Conservation (phyloP, 2,888 invertebrate species). For the Trichogramma dendrolimi region DNA sequence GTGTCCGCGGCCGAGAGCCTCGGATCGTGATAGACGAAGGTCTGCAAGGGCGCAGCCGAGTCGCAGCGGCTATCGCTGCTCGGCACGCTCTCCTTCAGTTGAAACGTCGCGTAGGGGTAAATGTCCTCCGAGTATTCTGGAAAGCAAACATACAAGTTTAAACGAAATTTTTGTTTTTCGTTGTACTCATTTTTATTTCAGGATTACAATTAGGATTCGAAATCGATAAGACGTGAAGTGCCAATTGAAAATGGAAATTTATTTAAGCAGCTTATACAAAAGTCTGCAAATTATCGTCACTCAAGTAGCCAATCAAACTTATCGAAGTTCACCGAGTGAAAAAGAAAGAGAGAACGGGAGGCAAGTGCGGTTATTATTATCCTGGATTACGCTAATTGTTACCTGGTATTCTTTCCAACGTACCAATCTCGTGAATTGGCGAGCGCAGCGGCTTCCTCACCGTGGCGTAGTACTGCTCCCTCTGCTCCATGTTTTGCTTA, state of each 20-base stretch:
- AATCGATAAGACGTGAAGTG: background rate
- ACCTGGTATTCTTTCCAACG: conserved; percentile 51
- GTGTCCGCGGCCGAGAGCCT: conserved; percentile 72
- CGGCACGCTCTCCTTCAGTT: conserved; percentile 70
- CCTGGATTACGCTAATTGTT: conserved; percentile 11
- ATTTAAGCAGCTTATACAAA: background rate
- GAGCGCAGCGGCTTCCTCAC: conserved; percentile 50
- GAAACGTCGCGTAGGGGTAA: conserved; percentile 89
- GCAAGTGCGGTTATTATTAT: too few relatives aligned
- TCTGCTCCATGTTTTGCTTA: conserved; percentile 51
- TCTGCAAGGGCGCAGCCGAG: conserved; percentile 50
- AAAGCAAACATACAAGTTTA: conserved; percentile 32
- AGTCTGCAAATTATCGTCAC: too few relatives aligned
- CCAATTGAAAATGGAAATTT: background rate
- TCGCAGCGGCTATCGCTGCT: conserved; percentile 89
- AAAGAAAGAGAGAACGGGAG: too few relatives aligned
- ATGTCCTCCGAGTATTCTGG: conserved; percentile 88
- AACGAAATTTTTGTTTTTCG: background rate
- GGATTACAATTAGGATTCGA: background rate
- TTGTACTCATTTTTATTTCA: background rate
- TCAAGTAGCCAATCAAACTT: too few relatives aligned
- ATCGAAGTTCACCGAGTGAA: too few relatives aligned
- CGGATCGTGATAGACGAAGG: conserved; percentile 86
- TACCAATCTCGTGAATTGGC: conserved; percentile 54
- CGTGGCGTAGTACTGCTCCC: conserved; percentile 51